phyloP scores from a whole-genome alignment of 2,888 invertebrate species.

The Nematopogon swammerdamellus region DNA sequence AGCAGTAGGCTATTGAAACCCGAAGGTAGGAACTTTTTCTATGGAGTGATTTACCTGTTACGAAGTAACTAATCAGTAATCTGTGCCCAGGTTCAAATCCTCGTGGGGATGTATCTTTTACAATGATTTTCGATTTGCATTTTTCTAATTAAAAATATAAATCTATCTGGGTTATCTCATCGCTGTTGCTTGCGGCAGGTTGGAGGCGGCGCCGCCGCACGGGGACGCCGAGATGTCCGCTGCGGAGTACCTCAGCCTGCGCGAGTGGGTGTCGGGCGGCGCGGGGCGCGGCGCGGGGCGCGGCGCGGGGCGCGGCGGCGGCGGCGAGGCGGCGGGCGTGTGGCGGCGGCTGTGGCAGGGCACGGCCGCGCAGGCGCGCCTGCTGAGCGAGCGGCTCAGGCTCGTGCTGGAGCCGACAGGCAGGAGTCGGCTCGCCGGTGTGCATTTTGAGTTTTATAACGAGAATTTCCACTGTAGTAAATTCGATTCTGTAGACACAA shows the following conservation, averaged over 20 bases:
- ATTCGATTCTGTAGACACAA: too few relatives aligned
- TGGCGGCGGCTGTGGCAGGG: constrained; percentile 63
- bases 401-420: constrained; percentile 95
- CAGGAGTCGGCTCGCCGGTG: constrained; percentile 74
- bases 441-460: constrained; percentile 5
- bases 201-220: constrained; percentile 17
- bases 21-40: too few relatives aligned
- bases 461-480: neutral
- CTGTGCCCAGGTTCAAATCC: too few relatives aligned
- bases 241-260: constrained; percentile 31
- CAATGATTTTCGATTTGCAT: too few relatives aligned
- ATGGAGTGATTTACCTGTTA: too few relatives aligned
- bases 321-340: constrained; percentile 36
- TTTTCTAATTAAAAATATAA: too few relatives aligned
- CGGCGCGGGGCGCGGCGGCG: constrained; percentile 13
- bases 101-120: too few relatives aligned
- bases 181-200: constrained; percentile 6
- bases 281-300: constrained; percentile 14
- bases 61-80: too few relatives aligned
- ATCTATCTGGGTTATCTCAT: too few relatives aligned
- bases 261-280: constrained; percentile 22
- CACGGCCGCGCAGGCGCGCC: constrained; percentile 66
- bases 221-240: constrained; percentile 24
- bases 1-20: too few relatives aligned
- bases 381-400: constrained; percentile 90